Conservation (phyloP, 2,797 vertebrate genomes). For the Brotula barbata region DNA sequence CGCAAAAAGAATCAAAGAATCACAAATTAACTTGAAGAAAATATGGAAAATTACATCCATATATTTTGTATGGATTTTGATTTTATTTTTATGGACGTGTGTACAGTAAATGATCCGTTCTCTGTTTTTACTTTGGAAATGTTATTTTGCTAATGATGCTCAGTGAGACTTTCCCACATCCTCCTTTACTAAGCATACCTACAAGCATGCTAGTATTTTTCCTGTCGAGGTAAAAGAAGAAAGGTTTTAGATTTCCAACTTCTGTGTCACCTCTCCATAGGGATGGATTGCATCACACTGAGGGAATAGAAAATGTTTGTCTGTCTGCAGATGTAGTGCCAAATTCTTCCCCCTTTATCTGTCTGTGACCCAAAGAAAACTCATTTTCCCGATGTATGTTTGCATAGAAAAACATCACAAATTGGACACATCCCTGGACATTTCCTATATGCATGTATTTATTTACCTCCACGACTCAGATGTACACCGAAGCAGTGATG, state of each 20-base stretch:
- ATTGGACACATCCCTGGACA: not conserved
- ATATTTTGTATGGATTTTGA: constrained; percentile 60
- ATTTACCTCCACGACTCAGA: not conserved
- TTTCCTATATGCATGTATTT: not conserved
- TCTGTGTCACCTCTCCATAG: not conserved
- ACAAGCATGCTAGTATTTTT: constrained; percentile 1
- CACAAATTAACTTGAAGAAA: constrained; percentile 10
- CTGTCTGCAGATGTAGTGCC: constrained; percentile 49
- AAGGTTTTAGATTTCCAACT: not conserved
- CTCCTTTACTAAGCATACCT: constrained; percentile 15
- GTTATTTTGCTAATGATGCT: constrained; percentile 25
- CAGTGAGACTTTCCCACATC: constrained; percentile 10
- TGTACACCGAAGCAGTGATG: constrained; percentile 8
- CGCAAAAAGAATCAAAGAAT: constrained; percentile 11
- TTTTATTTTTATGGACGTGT: constrained; percentile 57
- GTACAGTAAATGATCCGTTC: constrained; percentile 45
- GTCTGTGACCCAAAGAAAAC: constrained; percentile 16
- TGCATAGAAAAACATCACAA: not conserved
- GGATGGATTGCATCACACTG: not conserved
- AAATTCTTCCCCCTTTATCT: constrained; percentile 42
- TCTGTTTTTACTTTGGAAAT: constrained; percentile 23
- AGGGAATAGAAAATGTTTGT: constrained; percentile 3
- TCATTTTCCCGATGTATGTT: constrained; percentile 20
- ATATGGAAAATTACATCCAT: constrained; percentile 44
- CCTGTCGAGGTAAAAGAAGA: not conserved